phyloP scores from a whole-genome alignment of 2,113 vertebrate species.

The Microtus ochrogaster region DNA sequence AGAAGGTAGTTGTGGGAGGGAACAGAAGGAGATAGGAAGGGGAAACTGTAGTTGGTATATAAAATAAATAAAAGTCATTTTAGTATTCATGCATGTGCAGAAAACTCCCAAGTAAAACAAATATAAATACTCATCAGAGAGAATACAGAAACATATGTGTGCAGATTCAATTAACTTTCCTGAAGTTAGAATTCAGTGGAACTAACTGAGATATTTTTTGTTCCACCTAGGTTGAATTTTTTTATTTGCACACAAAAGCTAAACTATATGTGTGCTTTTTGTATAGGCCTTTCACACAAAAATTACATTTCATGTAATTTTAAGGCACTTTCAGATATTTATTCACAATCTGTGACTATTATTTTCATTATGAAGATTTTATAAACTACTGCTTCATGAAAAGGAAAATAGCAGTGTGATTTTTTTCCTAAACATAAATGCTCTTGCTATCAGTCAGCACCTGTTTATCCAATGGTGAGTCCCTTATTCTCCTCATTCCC shows the following conservation, averaged over 20 bases:
- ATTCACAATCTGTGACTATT: neutral
- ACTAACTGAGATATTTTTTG: neutral
- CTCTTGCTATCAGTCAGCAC: too few relatives aligned
- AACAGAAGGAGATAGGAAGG: too few relatives aligned
- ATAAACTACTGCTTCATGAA: neutral
- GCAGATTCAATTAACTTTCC: neutral
- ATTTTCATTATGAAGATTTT: neutral
- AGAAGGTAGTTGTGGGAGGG: too few relatives aligned
- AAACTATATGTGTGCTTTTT: neutral
- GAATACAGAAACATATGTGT: neutral
- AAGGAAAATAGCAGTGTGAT: neutral
- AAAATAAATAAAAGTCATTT: too few relatives aligned
- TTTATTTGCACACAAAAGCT: neutral
- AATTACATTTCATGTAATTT: too few relatives aligned
- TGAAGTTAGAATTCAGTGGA: neutral
- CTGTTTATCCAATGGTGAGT: too few relatives aligned
- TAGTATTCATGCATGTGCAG: neutral
- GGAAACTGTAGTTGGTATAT: too few relatives aligned
- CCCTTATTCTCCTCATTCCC: neutral
- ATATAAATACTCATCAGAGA: neutral
- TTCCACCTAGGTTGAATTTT: neutral
- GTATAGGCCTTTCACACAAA: neutral
- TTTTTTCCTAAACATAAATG: neutral
- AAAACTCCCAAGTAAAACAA: neutral
- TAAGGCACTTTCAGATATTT: neutral